phyloP scores from a whole-genome alignment of 2,113 vertebrate genomes.

The Chionomys nivalis region DNA sequence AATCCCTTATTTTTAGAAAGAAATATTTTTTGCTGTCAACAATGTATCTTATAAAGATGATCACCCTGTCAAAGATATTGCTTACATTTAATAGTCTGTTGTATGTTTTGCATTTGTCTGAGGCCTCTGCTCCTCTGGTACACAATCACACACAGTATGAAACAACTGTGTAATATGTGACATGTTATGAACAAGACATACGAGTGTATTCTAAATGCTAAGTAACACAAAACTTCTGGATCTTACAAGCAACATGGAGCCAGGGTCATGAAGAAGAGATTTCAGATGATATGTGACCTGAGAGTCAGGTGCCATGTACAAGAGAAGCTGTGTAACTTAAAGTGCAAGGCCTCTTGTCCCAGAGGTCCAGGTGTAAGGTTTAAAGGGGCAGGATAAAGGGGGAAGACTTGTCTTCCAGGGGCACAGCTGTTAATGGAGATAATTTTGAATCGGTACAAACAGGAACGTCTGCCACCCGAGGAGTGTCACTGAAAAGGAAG shows the following conservation, averaged over 20 bases:
- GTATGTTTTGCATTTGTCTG: background rate
- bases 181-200: background rate
- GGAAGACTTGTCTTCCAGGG: background rate
- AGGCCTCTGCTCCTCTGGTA: background rate
- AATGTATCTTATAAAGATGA: background rate
- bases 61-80: background rate
- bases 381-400: background rate
- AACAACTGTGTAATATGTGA: background rate
- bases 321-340: no score
- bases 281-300: no score
- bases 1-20: background rate
- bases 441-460: background rate
- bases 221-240: no score
- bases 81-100: background rate
- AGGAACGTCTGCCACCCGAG: background rate
- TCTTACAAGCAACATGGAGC: no score
- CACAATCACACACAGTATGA: background rate
- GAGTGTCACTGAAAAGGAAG: background rate
- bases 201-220: no score
- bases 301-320: no score
- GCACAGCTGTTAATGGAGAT: background rate
- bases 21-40: background rate
- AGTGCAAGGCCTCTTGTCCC: no score
- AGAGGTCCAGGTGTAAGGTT: no score
- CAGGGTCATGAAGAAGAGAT: no score